Evolutionary conservation across 37 sponge, comb jelly and placozoan genomes (phyloP).

Genomic region (Oopsacas minuta): DNA sequence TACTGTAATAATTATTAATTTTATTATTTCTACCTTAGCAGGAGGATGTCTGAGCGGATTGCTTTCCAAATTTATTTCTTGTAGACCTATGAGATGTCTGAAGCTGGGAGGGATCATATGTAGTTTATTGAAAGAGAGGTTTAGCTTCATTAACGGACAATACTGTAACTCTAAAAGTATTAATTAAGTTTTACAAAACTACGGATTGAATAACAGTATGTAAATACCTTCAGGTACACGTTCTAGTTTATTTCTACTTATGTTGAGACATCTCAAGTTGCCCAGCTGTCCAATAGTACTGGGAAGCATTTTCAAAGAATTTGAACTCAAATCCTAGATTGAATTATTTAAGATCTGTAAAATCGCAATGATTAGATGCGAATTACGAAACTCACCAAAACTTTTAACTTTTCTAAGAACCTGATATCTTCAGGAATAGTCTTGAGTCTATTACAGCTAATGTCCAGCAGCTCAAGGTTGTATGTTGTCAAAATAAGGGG

Average conservation of each 20-base stretch:
- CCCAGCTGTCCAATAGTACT: neutral
- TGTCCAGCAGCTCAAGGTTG: neutral
- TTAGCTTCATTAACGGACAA: neutral
- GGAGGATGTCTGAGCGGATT: neutral
- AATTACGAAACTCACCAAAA: neutral
- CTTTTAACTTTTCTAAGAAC: neutral
- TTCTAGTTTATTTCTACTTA: conserved; percentile 11
- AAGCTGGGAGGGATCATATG: neutral
- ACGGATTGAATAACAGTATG: neutral
- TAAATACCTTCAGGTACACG: neutral
- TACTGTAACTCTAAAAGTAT: neutral
- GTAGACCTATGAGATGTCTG: neutral
- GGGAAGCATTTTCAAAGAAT: neutral
- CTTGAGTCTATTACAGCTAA: neutral
- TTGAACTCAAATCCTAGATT: neutral
- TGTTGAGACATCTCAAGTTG: neutral
- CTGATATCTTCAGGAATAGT: neutral
- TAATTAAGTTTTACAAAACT: neutral
- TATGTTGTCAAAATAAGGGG: neutral
- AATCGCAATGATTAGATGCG: too few species aligned
- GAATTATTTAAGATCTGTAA: too few species aligned
- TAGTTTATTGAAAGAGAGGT: conserved; percentile 3
- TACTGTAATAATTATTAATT: neutral
- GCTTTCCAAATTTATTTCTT: neutral
- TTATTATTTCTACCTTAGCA: neutral